phyloP scores from a whole-genome alignment of 2,888 invertebrate genomes.

The Resseliella maxima region DNA sequence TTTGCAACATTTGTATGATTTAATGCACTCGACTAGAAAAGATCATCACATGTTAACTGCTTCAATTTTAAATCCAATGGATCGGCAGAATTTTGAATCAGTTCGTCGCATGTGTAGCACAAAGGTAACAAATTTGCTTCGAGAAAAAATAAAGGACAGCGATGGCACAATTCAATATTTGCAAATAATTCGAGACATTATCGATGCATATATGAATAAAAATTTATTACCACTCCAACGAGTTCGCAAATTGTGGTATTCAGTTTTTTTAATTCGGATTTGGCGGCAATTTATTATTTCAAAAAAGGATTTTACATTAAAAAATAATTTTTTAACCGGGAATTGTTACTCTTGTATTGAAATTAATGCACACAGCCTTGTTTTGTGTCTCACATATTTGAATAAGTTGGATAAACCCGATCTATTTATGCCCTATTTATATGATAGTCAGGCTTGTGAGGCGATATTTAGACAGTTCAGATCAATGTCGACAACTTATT shows the following conservation, averaged over 20 bases:
- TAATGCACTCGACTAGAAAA: not conserved
- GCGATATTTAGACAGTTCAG: not conserved
- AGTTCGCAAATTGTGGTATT: not conserved
- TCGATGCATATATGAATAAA: not conserved
- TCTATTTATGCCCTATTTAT: not conserved
- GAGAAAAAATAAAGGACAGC: not conserved
- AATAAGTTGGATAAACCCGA: not conserved
- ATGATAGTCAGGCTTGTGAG: not conserved
- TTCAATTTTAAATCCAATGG: not conserved
- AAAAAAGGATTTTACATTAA: not conserved
- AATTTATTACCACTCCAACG: not conserved
- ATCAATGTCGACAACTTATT: constrained; percentile 33
- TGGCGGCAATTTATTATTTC: not conserved
- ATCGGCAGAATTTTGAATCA: not conserved
- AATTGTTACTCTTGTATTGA: not conserved
- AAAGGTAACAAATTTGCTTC: not conserved
- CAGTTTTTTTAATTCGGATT: not conserved
- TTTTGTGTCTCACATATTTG: not conserved
- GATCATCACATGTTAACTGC: not conserved
- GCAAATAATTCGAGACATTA: not conserved
- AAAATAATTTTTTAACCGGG: not conserved
- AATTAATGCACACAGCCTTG: not conserved
- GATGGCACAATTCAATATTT: not conserved
- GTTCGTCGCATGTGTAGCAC: not conserved
- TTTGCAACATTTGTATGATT: not conserved